Base-by-base conservation (phyloP, 2,888 invertebrate genomes). In the Blastobasis lacticolella region DNA sequence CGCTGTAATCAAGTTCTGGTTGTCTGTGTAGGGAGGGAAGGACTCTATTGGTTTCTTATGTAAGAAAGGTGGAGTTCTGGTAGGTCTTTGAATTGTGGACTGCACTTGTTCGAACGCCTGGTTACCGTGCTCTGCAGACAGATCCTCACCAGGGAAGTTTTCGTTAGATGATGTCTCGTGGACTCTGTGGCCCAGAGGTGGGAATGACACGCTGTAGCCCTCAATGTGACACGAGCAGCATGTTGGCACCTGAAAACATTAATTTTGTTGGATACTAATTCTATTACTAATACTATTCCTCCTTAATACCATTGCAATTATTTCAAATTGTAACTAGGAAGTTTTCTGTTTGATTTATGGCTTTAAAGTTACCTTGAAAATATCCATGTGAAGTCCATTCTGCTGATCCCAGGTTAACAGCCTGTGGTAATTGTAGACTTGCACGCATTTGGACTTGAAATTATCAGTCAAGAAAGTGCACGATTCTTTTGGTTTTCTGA, bases 201-300 rank as follows among this genome's bases (percentile, higher is more conserved):
- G 93, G 57, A 91, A 93, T 7, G 92, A 85, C 8, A 92, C 92
- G 38, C 92, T 88, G 67, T 93, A 94, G 4, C 94, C 94, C 69
- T 93, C 93, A 8, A 95, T 92, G 70, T 94, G 94, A 66, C 95
- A 95, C 4, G 94, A 94, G 66, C 95, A 95, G 63, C 94, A 94
- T 0, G 94, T 94, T 37, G 95, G 95, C 1, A 93, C 91, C 92
- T 92, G 72, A 9, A 76, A 76, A 56, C 38, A 37, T 38, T 44
- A 50, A 23, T 23, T 23, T 23, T 23, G 23, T 23, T 23, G 23
- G 23, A 23, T 23, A 23, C 23, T 23, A 23, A 23, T 3, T n/a
- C n/a, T n/a, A n/a, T n/a, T n/a, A n/a, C n/a, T n/a, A n/a, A n/a
- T n/a, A n/a, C 23, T 23, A 2, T 3, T 23, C 3, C 23, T 23